phyloP scores from a whole-genome alignment of 2,113 vertebrate genomes.

The Leiothrix lutea region DNA sequence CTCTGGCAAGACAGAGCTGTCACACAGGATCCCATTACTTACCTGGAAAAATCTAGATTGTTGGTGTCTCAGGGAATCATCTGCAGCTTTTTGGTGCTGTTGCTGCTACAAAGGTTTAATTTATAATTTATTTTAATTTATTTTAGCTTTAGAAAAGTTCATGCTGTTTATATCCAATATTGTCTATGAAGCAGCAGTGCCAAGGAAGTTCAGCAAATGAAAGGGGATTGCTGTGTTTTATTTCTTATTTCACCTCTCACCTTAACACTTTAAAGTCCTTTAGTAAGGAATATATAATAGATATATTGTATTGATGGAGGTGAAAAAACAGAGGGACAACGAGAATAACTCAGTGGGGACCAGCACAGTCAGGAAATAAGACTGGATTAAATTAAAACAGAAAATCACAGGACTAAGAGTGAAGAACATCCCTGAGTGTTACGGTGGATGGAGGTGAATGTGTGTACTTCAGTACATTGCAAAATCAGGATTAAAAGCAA shows the following conservation, averaged over 20 bases:
- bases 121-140: not conserved
- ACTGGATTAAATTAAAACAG: not conserved
- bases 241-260: not conserved
- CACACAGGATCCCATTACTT: not conserved
- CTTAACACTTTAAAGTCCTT: not conserved
- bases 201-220: not conserved
- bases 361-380: not conserved
- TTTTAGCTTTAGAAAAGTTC: not conserved
- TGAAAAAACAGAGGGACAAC: not conserved
- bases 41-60: not conserved
- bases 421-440: not conserved
- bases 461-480: not conserved
- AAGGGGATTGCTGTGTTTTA: not conserved
- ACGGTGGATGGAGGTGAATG: not conserved
- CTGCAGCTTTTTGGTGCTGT: not conserved
- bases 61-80: not conserved
- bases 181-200: not conserved
- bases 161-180: not conserved
- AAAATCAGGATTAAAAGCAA: not conserved
- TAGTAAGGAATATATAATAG: not conserved
- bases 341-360: not conserved
- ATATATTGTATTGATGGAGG: not conserved
- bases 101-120: not conserved
- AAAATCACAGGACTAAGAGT: not conserved
- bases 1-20: not conserved